Evolutionary conservation across 1,140 invertebrate genomes (phyloP).

Genomic region (Myzus persicae): DNA sequence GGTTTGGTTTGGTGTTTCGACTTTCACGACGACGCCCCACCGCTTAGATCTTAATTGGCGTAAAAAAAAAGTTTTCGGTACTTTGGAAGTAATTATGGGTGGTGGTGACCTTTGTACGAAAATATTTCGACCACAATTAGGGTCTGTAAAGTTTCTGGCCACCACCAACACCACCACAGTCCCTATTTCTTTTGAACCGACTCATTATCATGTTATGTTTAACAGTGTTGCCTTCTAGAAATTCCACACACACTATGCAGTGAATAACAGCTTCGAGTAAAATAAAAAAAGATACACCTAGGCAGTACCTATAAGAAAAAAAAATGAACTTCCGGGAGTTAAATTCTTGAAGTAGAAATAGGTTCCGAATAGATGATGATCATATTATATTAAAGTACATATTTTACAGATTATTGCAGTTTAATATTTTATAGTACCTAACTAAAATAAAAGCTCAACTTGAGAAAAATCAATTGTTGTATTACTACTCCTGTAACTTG

Average conservation of each 20-base stretch:
- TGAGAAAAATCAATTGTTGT: neutral
- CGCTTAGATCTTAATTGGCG: conserved; percentile 22
- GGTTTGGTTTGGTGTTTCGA: neutral
- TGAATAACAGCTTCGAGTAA: neutral
- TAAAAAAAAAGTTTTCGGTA: neutral
- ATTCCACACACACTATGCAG: neutral
- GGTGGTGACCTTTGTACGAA: neutral
- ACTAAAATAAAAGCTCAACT: neutral
- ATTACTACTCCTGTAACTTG: too few species aligned
- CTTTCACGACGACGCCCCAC: neutral
- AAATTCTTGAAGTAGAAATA: neutral
- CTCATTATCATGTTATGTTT: neutral
- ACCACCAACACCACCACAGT: neutral
- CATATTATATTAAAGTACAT: neutral
- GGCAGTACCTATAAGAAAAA: neutral
- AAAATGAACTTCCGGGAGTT: neutral
- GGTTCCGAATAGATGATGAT: neutral
- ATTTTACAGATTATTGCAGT: neutral
- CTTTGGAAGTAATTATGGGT: neutral
- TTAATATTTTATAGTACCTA: neutral
- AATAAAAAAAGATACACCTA: neutral
- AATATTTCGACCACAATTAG: conserved; percentile 44
- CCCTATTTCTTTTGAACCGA: neutral
- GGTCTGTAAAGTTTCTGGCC: neutral
- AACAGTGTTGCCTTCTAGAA: neutral